A percentile compares a stretch with the other conserved stretches of the same genome.
phyloP scores from a whole-genome alignment of 2,113 vertebrate genomes.

The Austrofundulus limnaeus region DNA sequence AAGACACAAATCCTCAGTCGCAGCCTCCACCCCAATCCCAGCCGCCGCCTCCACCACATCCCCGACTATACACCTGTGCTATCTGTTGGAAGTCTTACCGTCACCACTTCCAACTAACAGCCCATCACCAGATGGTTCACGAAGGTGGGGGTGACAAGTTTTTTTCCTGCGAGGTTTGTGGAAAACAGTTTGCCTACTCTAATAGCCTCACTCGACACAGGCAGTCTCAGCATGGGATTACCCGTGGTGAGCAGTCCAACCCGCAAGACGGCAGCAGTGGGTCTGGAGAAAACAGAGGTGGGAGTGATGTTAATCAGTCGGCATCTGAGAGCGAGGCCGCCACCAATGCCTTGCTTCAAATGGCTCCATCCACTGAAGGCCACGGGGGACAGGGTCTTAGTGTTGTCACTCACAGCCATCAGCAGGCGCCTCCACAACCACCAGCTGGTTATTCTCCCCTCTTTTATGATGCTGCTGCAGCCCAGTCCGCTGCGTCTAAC shows the following conservation, averaged over 20 bases:
- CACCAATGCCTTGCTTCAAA: conserved; percentile 81
- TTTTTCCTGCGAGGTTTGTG: conserved; percentile 91
- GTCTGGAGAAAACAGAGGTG: conserved; percentile 66
- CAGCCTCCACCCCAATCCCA: conserved; percentile 68
- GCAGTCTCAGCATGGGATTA: conserved; percentile 86
- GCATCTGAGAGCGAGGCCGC: conserved; percentile 81
- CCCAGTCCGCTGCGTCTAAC: conserved; percentile 72
- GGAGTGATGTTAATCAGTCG: conserved; percentile 68
- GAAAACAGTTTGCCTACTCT: conserved; percentile 91
- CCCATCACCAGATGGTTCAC: conserved; percentile 90
- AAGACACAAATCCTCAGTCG: conserved; percentile 73
- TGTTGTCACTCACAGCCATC: conserved; percentile 76
- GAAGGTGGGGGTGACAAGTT: conserved; percentile 83
- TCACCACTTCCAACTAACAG: conserved; percentile 91
- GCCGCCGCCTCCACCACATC: conserved; percentile 71
- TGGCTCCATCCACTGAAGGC: conserved; percentile 72
- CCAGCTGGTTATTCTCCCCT: conserved; percentile 79
- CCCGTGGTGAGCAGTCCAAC: conserved; percentile 70
- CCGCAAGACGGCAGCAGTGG: conserved; percentile 70
- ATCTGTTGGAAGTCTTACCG: conserved; percentile 93
- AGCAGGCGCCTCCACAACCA: conserved; percentile 72
- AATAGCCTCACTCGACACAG: conserved; percentile 92
- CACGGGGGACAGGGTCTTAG: conserved; percentile 74
- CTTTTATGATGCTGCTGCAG: conserved; percentile 75
- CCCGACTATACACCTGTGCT: conserved; percentile 81